Conservation (phyloP, 1,140 invertebrate species). For the Lamellibrachia luymesi region DNA sequence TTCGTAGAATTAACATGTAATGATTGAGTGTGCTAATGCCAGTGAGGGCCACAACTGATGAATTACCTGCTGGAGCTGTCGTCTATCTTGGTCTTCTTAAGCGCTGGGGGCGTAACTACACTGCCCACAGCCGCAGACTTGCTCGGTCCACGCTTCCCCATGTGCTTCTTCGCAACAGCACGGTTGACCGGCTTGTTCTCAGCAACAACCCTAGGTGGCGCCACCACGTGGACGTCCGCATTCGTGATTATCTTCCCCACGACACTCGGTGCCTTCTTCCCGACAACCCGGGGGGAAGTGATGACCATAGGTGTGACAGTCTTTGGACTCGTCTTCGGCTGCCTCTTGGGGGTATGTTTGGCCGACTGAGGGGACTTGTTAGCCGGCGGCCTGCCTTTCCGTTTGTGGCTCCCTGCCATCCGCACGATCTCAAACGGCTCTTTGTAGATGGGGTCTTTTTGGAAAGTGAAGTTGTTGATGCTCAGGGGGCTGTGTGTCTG, state of each 20-base stretch:
- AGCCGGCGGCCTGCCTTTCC: neutral
- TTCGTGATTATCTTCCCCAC: neutral
- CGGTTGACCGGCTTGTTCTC: neutral
- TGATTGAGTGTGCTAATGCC: neutral
- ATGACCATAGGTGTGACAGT: slow-evolving; percentile 10
- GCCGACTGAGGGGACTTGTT: slow-evolving; percentile 12
- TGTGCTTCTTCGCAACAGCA: slow-evolving; percentile 13
- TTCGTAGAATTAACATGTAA: neutral
- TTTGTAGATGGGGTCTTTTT: slow-evolving; percentile 38
- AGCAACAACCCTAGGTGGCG: neutral
- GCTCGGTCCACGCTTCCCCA: neutral
- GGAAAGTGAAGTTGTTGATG: slow-evolving; percentile 42
- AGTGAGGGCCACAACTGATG: neutral
- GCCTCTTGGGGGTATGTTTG: neutral
- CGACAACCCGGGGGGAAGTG: neutral
- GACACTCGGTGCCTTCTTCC: neutral
- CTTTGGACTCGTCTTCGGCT: slow-evolving; percentile 5
- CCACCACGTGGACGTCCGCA: neutral
- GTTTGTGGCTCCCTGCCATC: slow-evolving; percentile 30
- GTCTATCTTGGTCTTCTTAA: neutral
- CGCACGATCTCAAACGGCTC: slow-evolving; percentile 43
- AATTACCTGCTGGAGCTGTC: neutral
- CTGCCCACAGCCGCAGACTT: neutral
- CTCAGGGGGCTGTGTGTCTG: slow-evolving; percentile 31
- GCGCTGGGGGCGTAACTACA: neutral